Base-by-base conservation (phyloP, 2,888 invertebrate species). In the Conops quadrifasciatus region DNA sequence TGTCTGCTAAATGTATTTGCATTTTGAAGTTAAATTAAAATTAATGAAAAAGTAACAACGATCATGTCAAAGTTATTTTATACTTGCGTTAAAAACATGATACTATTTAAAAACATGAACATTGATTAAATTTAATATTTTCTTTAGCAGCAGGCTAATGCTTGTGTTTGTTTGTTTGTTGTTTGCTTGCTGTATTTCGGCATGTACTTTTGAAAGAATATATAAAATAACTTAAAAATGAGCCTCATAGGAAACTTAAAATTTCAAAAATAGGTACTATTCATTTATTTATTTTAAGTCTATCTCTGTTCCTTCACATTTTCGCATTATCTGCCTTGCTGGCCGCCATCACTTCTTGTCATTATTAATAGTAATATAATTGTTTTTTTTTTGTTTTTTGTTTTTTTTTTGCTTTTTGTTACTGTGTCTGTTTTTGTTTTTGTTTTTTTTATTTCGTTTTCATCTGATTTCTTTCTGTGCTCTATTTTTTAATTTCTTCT, bases 241-340 rank as follows among this genome's bases (percentile, higher is more conserved):
- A 85, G 85, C 85, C 85, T 85, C 85, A 83, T 85, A 84, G 85
- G 84, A 84, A 85, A 85, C 82, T 80, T 84, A 82, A 79, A 79
- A 80, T 79, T 82, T 84, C 84, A 84, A 83, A 82, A 81, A 78
- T 82, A 80, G 80, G 83, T 82, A 82, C 84, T 84, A 82, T 82
- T 81, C 77, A 43, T 69, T 62, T 72, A 69, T 72, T 45, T 65
- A 30, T 71, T 60, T 77, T 77, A 78, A 80, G 76, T 71, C 73
- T 67, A 36, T 62, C 67, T 59, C 47, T 49, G 65, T 60, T 59
- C n/a, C 70, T 73, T 65, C 62, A 28, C 51, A 24, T 11, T 71
- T 67, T 64, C 21, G 21, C 26, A 64, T 64, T 59, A 53, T 58
- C 28, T 58, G 19, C 24, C 53, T 21, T 21, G 21, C 24, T 5